phyloP scores from a whole-genome alignment of 2,113 vertebrate species.

The Axis porcinus region DNA sequence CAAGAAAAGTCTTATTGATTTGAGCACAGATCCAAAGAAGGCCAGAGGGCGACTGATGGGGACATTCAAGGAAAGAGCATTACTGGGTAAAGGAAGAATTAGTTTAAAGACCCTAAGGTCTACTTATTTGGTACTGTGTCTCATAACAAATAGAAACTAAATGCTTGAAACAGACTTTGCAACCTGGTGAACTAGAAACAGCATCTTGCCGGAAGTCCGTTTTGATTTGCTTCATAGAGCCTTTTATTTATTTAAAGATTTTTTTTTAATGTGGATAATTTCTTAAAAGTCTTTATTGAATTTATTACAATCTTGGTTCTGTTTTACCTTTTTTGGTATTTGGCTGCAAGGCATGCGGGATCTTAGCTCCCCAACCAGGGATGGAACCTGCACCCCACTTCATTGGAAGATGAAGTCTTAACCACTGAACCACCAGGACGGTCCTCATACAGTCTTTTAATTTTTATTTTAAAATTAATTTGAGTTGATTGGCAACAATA shows the following conservation, averaged over 20 bases:
- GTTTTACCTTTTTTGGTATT: not conserved
- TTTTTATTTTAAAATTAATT: not conserved
- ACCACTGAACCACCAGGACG: not conserved
- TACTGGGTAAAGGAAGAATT: not conserved
- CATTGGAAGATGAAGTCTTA: not conserved
- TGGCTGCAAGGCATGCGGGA: not conserved
- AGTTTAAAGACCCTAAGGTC: no score
- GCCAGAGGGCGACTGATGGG: not conserved
- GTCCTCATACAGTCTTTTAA: not conserved
- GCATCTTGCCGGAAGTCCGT: fast-evolving
- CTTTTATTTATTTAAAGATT: not conserved
- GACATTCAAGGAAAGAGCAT: not conserved
- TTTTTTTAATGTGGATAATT: not conserved
- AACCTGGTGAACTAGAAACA: not conserved
- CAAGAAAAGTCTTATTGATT: not conserved
- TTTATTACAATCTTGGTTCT: not conserved
- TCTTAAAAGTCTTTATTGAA: not conserved
- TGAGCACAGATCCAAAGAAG: not conserved
- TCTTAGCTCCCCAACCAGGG: not conserved
- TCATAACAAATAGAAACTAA: not conserved
- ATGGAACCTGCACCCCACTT: not conserved
- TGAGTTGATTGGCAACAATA: not conserved
- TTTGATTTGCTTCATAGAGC: not conserved
- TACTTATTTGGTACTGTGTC: not conserved
- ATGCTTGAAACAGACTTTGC: not conserved